Percentiles rank a stretch among this genome's conserved stretches.
Evolutionary conservation across 2,113 vertebrate genomes (phyloP).

Genomic region (Rhinolophus sinicus): DNA sequence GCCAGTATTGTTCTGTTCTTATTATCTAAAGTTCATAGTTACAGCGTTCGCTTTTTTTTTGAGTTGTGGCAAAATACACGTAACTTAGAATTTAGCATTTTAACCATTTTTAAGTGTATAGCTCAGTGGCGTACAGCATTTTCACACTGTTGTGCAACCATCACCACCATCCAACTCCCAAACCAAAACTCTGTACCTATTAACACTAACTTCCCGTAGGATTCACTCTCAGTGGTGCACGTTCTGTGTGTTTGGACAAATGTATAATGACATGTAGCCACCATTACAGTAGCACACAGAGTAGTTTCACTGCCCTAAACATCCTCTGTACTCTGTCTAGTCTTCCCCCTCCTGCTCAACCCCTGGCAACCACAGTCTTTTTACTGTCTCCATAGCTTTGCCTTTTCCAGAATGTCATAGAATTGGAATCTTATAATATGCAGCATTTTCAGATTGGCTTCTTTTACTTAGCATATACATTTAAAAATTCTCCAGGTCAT

Average conservation of each 20-base stretch:
- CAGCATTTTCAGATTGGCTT: background rate
- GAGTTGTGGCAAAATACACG: background rate
- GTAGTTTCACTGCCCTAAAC: background rate
- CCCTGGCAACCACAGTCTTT: background rate
- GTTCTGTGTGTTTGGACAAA: background rate
- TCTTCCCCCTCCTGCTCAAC: rapidly evolving
- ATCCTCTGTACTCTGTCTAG: rapidly evolving
- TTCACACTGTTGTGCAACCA: rapidly evolving
- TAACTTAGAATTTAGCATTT: background rate
- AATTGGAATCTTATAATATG: background rate
- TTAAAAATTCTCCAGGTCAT: background rate
- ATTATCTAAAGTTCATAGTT: background rate
- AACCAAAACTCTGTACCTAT: rapidly evolving
- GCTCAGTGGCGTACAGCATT: rapidly evolving
- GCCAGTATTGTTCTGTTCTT: rapidly evolving
- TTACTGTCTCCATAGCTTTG: background rate
- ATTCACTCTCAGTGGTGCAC: background rate
- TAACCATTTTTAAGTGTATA: background rate
- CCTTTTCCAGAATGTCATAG: background rate
- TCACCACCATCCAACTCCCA: background rate
- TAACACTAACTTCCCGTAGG: rapidly evolving
- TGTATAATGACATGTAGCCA: rapidly evolving
- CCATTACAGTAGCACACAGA: rapidly evolving
- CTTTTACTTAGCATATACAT: background rate
- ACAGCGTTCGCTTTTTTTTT: background rate